These are phyloP conservation scores for Nephrotoma guestfalica DNA, from an alignment of 2,888 invertebrate genomes.

Conservation along the genomic window DNA sequence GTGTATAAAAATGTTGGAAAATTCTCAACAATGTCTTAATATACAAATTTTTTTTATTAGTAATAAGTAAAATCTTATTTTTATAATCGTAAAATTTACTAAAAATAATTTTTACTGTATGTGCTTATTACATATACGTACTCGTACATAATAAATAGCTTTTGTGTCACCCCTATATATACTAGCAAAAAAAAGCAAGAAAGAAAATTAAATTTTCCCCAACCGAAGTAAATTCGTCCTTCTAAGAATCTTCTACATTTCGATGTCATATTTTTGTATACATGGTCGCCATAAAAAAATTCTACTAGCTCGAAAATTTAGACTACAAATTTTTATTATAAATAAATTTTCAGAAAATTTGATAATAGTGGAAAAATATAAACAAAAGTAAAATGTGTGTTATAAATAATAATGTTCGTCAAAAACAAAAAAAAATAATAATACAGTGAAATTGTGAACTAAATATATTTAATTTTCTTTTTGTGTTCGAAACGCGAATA, in stretches of 20 bases:
- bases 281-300: background rate
- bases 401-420: background rate
- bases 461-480: background rate
- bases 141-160: background rate
- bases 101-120: background rate
- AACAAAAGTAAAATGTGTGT: background rate
- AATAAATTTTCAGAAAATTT: background rate
- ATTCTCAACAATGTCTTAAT: background rate
- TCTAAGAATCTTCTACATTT: background rate
- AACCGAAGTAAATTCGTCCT: slow-evolving; percentile 1
- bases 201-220: background rate
- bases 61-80: background rate
- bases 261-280: slow-evolving; percentile 3
- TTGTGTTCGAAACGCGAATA: background rate
- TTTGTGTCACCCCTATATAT: background rate
- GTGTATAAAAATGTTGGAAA: background rate
- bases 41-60: background rate
- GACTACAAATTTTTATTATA: background rate
- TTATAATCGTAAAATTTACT: background rate
- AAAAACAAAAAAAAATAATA: background rate
- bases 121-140: background rate
- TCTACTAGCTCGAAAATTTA: background rate
- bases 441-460: background rate
- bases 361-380: background rate
- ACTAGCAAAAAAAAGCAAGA: background rate